These are phyloP conservation scores for Holothuria leucospilota DNA, from an alignment of 53 echinoderm and acorn worm species.

Conservation along the genomic window DNA sequence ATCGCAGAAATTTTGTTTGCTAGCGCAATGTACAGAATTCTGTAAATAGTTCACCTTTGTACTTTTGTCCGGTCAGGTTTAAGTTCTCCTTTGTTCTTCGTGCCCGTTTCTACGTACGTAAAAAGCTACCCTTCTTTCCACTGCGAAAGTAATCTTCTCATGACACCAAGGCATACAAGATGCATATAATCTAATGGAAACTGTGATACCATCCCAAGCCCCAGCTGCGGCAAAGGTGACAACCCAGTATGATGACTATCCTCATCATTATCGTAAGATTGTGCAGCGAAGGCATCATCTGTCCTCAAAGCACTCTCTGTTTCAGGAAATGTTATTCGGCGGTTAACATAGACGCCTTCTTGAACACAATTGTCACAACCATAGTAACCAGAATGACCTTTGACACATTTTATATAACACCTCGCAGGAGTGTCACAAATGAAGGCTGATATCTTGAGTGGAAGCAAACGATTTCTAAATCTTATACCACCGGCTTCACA, in stretches of 20 bases:
- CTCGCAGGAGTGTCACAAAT: constrained; percentile 67
- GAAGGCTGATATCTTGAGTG: constrained; percentile 28
- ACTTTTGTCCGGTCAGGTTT: too few species aligned
- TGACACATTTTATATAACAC: constrained; percentile 42
- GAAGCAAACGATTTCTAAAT: neutral
- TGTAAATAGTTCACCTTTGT: too few species aligned
- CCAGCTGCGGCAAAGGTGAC: neutral
- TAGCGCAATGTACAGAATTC: too few species aligned
- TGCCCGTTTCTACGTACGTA: too few species aligned
- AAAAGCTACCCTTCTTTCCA: too few species aligned
- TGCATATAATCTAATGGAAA: constrained; percentile 15
- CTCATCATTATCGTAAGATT: too few species aligned
- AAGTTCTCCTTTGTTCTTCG: too few species aligned
- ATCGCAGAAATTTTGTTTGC: too few species aligned
- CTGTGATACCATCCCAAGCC: neutral
- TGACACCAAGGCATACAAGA: too few species aligned
- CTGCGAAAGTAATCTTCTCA: too few species aligned
- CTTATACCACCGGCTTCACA: constrained; percentile 11
- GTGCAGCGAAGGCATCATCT: neutral
- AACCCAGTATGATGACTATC: neutral
- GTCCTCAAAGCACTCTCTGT: neutral
- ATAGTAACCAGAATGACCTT: constrained; percentile 55
- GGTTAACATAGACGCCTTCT: constrained; percentile 5
- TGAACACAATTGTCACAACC: constrained; percentile 62
- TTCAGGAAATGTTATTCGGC: constrained; percentile 8